Base-by-base conservation (phyloP, 2,888 invertebrate species). In the Acleris laterana region DNA sequence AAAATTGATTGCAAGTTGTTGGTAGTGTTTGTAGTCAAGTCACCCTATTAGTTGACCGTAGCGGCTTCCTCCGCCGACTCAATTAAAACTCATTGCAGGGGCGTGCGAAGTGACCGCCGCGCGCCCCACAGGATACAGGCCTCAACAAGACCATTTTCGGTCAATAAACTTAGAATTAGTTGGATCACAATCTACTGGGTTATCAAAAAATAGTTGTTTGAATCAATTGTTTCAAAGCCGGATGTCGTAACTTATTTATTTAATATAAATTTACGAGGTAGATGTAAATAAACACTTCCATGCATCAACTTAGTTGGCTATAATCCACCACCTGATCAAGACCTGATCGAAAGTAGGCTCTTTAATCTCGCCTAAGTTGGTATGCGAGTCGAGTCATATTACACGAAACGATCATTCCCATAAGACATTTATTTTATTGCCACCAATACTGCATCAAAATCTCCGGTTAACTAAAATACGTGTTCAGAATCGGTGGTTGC, bases 31-130 rank as follows among this genome's bases (percentile, higher is more conserved):
- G 61, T 60, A 79, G 72, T 70, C 81, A 80, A 80, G 88, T 84
- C 85, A 88, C 88, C 88, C 85, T 87, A 88, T 74, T 78, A 78
- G 75, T 75, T 77, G 83, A 78, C 79, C 80, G 81, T 81, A 84
- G 81, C 86, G 82, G 84, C 78, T 87, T 89, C 89, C 89, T 89
- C 87, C 82, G 84, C 77, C 78, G 78, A 87, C 87, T 90, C 84
- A 90, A 91, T 92, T 91, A 91, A 90, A 91, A 89, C 85, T 88
- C 82, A 90, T 90, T 88, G 88, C 82, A 83, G 87, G 89, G 84
- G 89, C 91, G 90, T 91, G 91, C 89, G 91, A 91, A 89, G 84
- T 79, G 80, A 74, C 79, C 80, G 74, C 70, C 71, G 74, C 79
- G 76, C 80, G 79, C 84, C 86, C 87, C 83, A 85, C 89, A 88